These are phyloP conservation scores for Caenorhabditis doughertyi DNA, from an alignment of 2,888 invertebrate species.

Conservation along the genomic window DNA sequence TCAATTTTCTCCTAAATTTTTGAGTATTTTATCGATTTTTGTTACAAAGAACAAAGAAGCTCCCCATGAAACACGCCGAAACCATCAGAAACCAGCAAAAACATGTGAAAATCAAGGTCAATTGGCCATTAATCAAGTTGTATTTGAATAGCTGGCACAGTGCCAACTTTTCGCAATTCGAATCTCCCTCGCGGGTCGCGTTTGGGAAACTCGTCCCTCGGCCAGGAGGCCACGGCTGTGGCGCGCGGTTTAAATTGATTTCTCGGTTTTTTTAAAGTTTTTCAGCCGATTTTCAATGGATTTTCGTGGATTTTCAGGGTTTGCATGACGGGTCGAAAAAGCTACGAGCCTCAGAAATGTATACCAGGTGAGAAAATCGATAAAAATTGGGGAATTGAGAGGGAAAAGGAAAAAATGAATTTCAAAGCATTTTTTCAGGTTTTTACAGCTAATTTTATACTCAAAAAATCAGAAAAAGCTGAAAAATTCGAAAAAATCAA, in stretches of 20 bases:
- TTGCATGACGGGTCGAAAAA: not conserved
- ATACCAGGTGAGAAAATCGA: not conserved
- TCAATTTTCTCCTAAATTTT: not conserved
- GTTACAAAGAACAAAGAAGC: not conserved
- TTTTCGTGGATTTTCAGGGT: not conserved
- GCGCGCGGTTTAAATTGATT: constrained; percentile 26
- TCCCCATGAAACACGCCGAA: not conserved
- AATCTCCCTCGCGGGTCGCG: constrained; percentile 39
- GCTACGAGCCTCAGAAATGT: not conserved
- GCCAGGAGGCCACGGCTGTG: constrained; percentile 9
- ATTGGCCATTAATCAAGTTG: constrained; percentile 7
- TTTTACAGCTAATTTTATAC: no score
- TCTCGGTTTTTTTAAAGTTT: not conserved
- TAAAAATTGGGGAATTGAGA: not conserved
- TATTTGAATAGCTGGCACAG: constrained; percentile 24
- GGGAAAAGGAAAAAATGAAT: not conserved
- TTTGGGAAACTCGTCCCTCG: constrained; percentile 29
- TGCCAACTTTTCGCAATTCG: constrained; percentile 33
- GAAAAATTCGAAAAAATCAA: not conserved
- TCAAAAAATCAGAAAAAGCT: not conserved
- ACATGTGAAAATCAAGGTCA: not conserved
- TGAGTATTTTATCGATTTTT: not conserved
- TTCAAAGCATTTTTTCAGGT: no score
- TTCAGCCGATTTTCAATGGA: not conserved
- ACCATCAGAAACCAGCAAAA: constrained; percentile 6